phyloP scores from a whole-genome alignment of 92 coral and sea anemone genomes.

The Blastomussa wellsi region DNA sequence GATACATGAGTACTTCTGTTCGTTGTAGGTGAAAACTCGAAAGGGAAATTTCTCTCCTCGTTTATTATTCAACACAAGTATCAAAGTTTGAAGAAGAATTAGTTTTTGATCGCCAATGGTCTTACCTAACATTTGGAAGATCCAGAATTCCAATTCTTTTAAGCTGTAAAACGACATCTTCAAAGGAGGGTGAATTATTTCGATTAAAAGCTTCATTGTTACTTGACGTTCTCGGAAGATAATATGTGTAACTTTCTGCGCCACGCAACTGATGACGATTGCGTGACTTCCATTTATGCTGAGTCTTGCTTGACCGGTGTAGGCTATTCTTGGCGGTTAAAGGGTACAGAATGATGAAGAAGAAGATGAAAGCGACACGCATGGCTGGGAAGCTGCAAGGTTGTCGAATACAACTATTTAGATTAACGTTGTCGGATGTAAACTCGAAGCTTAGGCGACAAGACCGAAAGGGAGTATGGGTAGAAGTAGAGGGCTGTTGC shows the following conservation, averaged over 20 bases:
- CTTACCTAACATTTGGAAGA: conserved; percentile 26
- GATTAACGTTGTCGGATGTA: no score
- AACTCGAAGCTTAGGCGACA: no score
- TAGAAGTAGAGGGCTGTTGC: no score
- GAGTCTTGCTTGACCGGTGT: not conserved
- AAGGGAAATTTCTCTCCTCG: no score
- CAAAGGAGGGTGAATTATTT: not conserved
- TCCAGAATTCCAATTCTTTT: conserved; percentile 13
- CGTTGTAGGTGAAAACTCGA: no score
- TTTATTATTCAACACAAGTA: no score
- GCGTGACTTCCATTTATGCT: conserved; percentile 11
- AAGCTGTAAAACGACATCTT: conserved; percentile 15
- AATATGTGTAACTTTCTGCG: not conserved
- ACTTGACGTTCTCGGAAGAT: not conserved
- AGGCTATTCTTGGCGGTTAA: not conserved
- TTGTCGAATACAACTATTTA: no score
- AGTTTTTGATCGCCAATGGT: not conserved
- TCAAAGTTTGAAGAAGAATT: not conserved
- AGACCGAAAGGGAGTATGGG: no score
- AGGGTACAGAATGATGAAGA: not conserved
- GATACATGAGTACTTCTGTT: no score
- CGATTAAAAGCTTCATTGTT: not conserved
- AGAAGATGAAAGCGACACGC: not conserved
- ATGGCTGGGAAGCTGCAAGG: conserved; percentile 3
- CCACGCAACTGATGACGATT: not conserved